phyloP scores from a whole-genome alignment of 2,113 vertebrate species.

The Cyanoramphus novaezelandiae region DNA sequence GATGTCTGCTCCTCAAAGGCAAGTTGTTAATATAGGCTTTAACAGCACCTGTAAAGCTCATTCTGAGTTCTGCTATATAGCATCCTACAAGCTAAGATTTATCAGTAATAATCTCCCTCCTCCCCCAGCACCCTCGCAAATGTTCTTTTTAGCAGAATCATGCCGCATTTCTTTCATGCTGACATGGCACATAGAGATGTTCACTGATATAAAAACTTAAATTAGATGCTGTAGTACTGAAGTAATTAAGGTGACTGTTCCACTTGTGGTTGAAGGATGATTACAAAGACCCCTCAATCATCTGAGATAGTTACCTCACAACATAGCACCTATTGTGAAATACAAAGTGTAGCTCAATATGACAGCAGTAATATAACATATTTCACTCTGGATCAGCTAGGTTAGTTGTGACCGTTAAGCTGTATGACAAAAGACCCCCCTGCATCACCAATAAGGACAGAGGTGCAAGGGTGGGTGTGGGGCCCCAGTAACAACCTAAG shows the following conservation, averaged over 20 bases:
- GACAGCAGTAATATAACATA: not conserved
- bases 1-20: not conserved
- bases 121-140: not conserved
- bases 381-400: not conserved
- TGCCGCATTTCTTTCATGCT: not conserved
- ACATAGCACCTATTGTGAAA: not conserved
- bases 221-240: not conserved
- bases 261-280: not conserved
- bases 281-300: not conserved
- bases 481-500: not conserved
- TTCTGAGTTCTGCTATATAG: not conserved
- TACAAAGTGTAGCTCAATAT: not conserved
- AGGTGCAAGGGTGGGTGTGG: not conserved
- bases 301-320: not conserved
- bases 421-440: not conserved
- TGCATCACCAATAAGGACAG: not conserved
- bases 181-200: not conserved
- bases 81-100: not conserved
- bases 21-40: not conserved
- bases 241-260: not conserved
- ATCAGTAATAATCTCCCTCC: not conserved
- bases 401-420: not conserved
- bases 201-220: not conserved
- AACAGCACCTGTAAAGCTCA: not conserved
- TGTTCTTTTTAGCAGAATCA: not conserved